A percentile compares a stretch with the other conserved stretches of the same genome.
phyloP scores from a whole-genome alignment of 2,797 vertebrate species.

The Carcharodon carcharias region DNA sequence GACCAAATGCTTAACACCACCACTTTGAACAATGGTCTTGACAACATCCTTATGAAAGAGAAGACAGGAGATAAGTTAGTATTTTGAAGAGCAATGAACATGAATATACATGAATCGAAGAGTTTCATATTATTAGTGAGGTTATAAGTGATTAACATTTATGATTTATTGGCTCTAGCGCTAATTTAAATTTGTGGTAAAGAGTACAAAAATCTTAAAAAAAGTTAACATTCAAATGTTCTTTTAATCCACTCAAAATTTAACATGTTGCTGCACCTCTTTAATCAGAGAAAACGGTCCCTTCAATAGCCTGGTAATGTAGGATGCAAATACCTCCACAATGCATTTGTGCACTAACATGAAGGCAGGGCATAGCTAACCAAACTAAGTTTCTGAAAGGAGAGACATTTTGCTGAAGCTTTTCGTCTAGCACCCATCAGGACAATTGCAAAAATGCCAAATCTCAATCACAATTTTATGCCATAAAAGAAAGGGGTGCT shows the following conservation, averaged over 20 bases:
- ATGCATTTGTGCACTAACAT: not conserved
- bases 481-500: no score
- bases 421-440: no score
- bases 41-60: constrained; percentile 76
- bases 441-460: no score
- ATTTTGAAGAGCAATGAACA: constrained; percentile 39
- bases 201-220: not conserved
- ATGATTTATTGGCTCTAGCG: not conserved
- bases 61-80: constrained; percentile 42
- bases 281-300: not conserved
- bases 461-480: no score
- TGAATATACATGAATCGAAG: constrained; percentile 27
- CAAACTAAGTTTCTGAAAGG: not conserved
- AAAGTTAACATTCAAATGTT: not conserved
- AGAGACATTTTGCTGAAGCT: no score
- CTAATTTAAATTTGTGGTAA: not conserved
- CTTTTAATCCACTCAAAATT: not conserved
- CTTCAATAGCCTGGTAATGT: not conserved
- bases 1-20: constrained; percentile 89
- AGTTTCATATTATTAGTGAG: not conserved
- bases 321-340: not conserved
- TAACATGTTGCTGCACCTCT: not conserved
- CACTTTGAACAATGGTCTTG: constrained; percentile 81
- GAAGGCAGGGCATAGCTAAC: not conserved
- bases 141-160: not conserved